A percentile compares a stretch with the other conserved stretches of the same genome.
These are phyloP conservation scores for Genyomyrus donnyi DNA, from an alignment of 2,113 vertebrate genomes.

Conservation along the genomic window DNA sequence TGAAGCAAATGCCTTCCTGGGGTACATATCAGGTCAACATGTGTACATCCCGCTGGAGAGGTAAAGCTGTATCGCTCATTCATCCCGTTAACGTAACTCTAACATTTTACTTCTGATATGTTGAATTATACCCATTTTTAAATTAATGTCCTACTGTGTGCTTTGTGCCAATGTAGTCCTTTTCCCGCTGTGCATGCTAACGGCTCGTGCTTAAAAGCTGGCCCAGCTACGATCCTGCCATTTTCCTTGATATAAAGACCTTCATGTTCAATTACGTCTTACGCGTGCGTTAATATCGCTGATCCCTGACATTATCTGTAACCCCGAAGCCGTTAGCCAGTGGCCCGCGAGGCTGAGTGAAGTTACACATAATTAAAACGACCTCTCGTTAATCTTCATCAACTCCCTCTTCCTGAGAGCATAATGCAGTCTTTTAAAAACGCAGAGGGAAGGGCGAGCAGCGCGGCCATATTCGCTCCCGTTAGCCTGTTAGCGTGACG, in stretches of 20 bases:
- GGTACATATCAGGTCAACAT: not conserved
- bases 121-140: not conserved
- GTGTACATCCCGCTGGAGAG: not conserved
- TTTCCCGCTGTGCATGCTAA: not conserved
- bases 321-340: not conserved
- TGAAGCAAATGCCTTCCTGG: not conserved
- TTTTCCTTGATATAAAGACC: constrained; percentile 36
- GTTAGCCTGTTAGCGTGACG: constrained; percentile 41
- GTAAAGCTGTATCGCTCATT: not conserved
- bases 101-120: not conserved
- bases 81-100: not conserved
- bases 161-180: not conserved
- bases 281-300: constrained; percentile 34
- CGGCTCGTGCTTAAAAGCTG: not conserved
- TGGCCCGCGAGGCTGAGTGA: constrained; percentile 11
- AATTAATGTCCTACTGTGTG: not conserved
- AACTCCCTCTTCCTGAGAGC: constrained; percentile 29
- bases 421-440: constrained; percentile 23
- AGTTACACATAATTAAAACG: constrained; percentile 41
- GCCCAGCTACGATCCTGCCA: not conserved
- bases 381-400: constrained; percentile 54
- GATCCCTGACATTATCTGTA: constrained; percentile 32
- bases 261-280: constrained; percentile 44
- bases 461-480: constrained; percentile 39
- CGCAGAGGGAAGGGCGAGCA: not conserved